Evolutionary conservation across 1,140 invertebrate species (phyloP).

Genomic region (Drosophila albomicans): DNA sequence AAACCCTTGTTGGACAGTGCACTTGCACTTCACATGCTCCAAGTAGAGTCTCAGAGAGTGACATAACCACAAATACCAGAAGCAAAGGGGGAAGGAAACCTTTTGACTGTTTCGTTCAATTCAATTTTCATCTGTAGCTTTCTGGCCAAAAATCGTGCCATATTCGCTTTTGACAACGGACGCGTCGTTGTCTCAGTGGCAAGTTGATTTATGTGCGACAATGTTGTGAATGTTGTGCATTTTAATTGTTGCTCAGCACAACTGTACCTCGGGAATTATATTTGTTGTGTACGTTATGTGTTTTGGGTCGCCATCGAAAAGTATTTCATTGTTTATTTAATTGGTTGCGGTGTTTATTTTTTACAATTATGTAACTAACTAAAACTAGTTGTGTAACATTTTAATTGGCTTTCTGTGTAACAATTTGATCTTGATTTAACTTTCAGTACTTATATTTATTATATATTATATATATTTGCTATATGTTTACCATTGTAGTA

Average conservation of each 20-base stretch:
- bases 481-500: constrained; percentile 83
- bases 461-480: constrained; percentile 49
- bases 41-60: constrained; percentile 38
- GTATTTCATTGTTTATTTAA: constrained; percentile 13
- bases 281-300: constrained; percentile 11
- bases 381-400: constrained; percentile 8
- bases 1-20: constrained; percentile 36
- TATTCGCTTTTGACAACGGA: constrained; percentile 58
- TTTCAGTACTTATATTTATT: constrained; percentile 20
- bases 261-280: constrained; percentile 32
- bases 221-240: constrained; percentile 35
- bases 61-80: constrained; percentile 56
- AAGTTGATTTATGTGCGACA: constrained; percentile 65
- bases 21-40: constrained; percentile 54
- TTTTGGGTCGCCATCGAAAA: constrained; percentile 29
- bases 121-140: constrained; percentile 2
- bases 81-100: constrained; percentile 32
- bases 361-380: constrained; percentile 50
- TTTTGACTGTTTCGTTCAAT: constrained; percentile 16
- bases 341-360: constrained; percentile 27
- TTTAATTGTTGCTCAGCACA: constrained; percentile 61
- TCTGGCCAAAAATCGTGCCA: constrained; percentile 70
- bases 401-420: constrained; percentile 23
- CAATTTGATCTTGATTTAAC: constrained; percentile 33
- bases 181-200: constrained; percentile 27